Percentiles rank a stretch among this genome's conserved stretches.
phyloP scores from a whole-genome alignment of 2,888 invertebrate genomes.

The Salticus scenicus region DNA sequence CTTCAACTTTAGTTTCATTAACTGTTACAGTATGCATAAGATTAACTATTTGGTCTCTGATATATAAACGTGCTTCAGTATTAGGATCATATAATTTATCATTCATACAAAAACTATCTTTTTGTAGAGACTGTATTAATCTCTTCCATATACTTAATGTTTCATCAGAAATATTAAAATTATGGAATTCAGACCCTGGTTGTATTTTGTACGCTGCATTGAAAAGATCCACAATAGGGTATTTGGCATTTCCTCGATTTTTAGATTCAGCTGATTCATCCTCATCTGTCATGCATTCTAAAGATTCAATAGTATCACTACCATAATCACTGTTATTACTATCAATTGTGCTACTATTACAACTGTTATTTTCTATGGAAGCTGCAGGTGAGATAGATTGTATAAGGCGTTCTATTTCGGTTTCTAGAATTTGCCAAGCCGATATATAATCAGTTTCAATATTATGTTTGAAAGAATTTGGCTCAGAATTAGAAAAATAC shows the following conservation, averaged over 20 bases:
- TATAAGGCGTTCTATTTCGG: slow-evolving; percentile 70
- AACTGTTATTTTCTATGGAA: slow-evolving; percentile 49
- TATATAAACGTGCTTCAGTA: slow-evolving; percentile 69
- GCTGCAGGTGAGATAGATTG: slow-evolving; percentile 70
- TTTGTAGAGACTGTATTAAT: slow-evolving; percentile 84
- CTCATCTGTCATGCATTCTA: slow-evolving; percentile 69
- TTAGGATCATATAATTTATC: slow-evolving; percentile 41
- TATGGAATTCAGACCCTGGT: slow-evolving; percentile 37
- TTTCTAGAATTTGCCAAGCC: slow-evolving; percentile 68
- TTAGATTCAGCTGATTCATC: slow-evolving; percentile 58
- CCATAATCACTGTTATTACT: slow-evolving; percentile 72
- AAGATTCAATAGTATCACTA: slow-evolving; percentile 71
- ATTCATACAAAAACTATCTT: slow-evolving; percentile 68
- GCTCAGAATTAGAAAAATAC: slow-evolving; percentile 39
- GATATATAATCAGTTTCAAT: slow-evolving; percentile 43
- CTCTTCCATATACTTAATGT: slow-evolving; percentile 90
- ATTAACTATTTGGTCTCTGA: slow-evolving; percentile 71
- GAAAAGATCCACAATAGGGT: slow-evolving; percentile 29
- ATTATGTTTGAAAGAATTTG: slow-evolving; percentile 38
- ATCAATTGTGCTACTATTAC: slow-evolving; percentile 70
- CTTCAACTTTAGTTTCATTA: slow-evolving; percentile 23
- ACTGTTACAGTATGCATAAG: slow-evolving; percentile 71
- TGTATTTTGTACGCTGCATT: slow-evolving; percentile 22
- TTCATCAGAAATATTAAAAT: slow-evolving; percentile 80
- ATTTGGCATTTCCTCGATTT: slow-evolving; percentile 30